Conservation (phyloP, 2,113 vertebrate genomes). For the Acrocephalus kingi region DNA sequence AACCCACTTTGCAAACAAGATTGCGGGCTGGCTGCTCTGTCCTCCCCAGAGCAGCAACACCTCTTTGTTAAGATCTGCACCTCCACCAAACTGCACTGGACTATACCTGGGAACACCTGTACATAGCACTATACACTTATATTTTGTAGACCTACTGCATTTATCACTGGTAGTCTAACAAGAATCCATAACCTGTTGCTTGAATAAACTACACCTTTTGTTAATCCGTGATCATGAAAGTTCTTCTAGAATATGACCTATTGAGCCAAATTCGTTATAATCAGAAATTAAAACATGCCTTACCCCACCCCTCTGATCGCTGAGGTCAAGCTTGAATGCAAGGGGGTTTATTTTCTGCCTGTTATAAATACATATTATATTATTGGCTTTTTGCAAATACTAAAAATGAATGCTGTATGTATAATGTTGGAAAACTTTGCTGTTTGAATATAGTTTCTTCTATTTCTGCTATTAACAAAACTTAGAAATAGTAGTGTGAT, state of each 20-base stretch:
- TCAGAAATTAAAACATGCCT: neutral
- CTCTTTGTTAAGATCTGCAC: neutral
- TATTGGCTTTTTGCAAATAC: too few species aligned
- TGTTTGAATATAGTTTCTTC: too few species aligned
- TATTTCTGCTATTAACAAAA: too few species aligned
- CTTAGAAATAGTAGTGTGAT: too few species aligned
- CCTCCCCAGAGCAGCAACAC: neutral
- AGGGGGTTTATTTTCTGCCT: neutral
- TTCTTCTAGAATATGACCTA: accelerated
- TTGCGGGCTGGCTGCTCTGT: neutral
- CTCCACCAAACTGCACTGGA: neutral
- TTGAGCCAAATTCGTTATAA: neutral
- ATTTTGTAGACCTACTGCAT: neutral
- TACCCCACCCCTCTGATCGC: neutral
- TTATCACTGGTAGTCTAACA: accelerated
- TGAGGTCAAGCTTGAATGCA: neutral
- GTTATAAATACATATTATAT: too few species aligned
- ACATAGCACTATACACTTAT: too few species aligned
- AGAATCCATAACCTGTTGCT: neutral
- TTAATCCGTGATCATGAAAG: too few species aligned
- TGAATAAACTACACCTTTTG: neutral
- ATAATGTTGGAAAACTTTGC: too few species aligned
- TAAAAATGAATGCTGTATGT: too few species aligned
- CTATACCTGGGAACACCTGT: neutral
- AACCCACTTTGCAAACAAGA: neutral